Conservation (phyloP, 2,888 invertebrate genomes). For the Hetaerina titia region DNA sequence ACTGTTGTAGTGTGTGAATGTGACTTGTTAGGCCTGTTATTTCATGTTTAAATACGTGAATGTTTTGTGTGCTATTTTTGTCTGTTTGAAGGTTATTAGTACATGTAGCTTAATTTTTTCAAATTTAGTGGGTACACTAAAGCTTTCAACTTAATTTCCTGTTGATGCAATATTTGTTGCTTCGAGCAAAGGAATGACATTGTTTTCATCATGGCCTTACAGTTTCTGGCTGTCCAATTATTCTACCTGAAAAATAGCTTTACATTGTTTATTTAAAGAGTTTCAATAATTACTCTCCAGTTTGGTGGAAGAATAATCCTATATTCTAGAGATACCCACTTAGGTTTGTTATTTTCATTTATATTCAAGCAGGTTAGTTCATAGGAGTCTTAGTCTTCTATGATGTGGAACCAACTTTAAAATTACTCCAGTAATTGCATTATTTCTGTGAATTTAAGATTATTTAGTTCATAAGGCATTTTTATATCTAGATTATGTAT, state of each 20-base stretch:
- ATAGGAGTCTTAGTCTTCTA: not conserved
- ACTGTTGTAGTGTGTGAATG: constrained; percentile 19
- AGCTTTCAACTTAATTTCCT: constrained; percentile 35
- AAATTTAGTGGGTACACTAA: constrained; percentile 31
- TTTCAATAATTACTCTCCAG: not conserved
- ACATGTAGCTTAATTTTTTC: constrained; percentile 45
- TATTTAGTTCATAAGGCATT: constrained; percentile 42
- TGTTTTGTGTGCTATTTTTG: constrained; percentile 48
- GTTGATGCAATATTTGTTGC: constrained; percentile 52
- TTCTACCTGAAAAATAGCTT: constrained; percentile 7
- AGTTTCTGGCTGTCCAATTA: constrained; percentile 44
- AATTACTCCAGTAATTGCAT: constrained; percentile 13
- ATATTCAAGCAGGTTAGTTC: constrained; percentile 18
- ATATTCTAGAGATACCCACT: constrained; percentile 14
- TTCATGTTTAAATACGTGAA: constrained; percentile 54
- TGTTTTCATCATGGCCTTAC: constrained; percentile 51
- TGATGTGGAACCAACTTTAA: constrained; percentile 3
- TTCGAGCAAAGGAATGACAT: constrained; percentile 62
- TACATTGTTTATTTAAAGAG: not conserved
- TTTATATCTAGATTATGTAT: constrained; percentile 51
- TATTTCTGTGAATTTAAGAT: constrained; percentile 17
- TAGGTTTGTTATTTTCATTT: not conserved
- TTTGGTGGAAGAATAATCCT: constrained; percentile 10
- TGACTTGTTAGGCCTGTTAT: constrained; percentile 46
- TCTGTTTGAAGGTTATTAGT: constrained; percentile 16